These are phyloP conservation scores for Coregonus suidteri DNA, from an alignment of 2,797 vertebrate genomes.

Conservation along the genomic window DNA sequence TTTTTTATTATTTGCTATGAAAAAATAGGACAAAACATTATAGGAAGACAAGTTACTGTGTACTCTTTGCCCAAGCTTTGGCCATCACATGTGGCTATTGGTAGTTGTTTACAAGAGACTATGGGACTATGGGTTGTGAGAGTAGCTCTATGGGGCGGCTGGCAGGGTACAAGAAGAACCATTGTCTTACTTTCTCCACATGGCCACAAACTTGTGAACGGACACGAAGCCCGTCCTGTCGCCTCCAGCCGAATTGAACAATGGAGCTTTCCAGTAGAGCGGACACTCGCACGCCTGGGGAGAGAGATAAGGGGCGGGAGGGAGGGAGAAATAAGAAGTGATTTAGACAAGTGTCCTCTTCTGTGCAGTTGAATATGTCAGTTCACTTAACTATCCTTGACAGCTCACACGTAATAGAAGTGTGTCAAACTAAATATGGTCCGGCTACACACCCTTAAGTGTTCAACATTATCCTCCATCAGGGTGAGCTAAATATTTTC, in stretches of 20 bases:
- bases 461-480: background rate
- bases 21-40: constrained; percentile 25
- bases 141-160: background rate
- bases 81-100: constrained; percentile 29
- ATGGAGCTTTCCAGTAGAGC: constrained; percentile 94
- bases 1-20: constrained; percentile 14
- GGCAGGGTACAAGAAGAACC: constrained; percentile 49
- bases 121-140: background rate
- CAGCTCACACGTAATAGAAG: background rate
- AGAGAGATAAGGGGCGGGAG: constrained; percentile 12
- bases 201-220: constrained; percentile 95
- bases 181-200: constrained; percentile 97
- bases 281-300: constrained; percentile 91
- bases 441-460: background rate
- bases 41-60: constrained; percentile 21
- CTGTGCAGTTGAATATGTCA: background rate
- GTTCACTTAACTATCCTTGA: background rate
- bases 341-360: background rate
- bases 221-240: constrained; percentile 92
- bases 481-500: background rate
- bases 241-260: constrained; percentile 87
- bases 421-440: background rate
- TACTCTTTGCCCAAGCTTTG: constrained; percentile 11
- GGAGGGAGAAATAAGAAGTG: background rate
- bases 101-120: background rate